Evolutionary conservation across 2,888 invertebrate genomes (phyloP).

Genomic region (Calephelis perditalis): DNA sequence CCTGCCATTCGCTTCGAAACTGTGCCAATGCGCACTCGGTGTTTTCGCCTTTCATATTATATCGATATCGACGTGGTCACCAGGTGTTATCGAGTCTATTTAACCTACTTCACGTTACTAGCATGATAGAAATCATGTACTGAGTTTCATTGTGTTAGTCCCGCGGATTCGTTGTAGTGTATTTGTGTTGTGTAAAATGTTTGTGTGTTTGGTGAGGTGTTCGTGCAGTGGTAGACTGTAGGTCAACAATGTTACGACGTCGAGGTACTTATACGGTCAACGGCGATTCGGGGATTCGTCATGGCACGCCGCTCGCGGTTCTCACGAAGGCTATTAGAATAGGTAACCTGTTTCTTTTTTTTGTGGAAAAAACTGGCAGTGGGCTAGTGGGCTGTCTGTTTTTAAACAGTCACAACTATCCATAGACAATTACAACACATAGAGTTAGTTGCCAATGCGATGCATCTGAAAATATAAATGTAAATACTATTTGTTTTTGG

Average conservation of each 20-base stretch:
- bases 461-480: too few relatives aligned
- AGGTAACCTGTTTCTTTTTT: constrained; percentile 16
- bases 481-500: too few relatives aligned
- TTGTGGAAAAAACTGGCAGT: not conserved
- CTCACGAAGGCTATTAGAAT: constrained; percentile 35
- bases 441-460: too few relatives aligned
- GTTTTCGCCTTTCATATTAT: constrained; percentile 65
- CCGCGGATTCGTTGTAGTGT: constrained; percentile 14
- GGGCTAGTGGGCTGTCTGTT: too few relatives aligned
- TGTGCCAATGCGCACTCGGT: constrained; percentile 65
- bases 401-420: too few relatives aligned
- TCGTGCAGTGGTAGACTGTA: constrained; percentile 9
- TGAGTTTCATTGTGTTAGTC: not conserved
- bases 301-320: constrained; percentile 42
- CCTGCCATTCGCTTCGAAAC: constrained; percentile 64
- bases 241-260: constrained; percentile 55
- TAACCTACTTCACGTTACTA: constrained; percentile 9
- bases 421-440: too few relatives aligned
- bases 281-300: constrained; percentile 47
- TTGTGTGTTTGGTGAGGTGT: constrained; percentile 33
- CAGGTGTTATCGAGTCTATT: constrained; percentile 50
- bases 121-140: constrained; percentile 3
- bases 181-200: constrained; percentile 25
- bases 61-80: constrained; percentile 46
- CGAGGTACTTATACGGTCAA: constrained; percentile 70